Percentiles rank a stretch among this genome's conserved stretches.
Conservation (phyloP, 2,113 vertebrate genomes). For the Acanthisitta chloris region DNA sequence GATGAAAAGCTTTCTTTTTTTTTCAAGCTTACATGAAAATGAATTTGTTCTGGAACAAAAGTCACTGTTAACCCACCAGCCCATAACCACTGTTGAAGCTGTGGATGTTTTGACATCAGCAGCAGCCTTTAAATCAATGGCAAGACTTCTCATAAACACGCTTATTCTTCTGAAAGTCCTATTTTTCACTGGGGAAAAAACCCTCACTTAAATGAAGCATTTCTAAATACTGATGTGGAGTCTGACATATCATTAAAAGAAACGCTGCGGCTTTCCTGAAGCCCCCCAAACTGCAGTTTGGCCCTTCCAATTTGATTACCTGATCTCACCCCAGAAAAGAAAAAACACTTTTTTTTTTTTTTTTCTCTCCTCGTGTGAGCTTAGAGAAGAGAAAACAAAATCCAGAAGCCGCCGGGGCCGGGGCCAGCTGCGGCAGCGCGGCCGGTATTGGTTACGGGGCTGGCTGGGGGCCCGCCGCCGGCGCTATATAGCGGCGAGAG, state of each 20-base stretch:
- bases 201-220: neutral
- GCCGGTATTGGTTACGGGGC: constrained; percentile 10
- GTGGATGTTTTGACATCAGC: neutral
- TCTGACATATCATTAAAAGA: neutral
- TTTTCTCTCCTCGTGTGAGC: neutral
- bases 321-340: neutral
- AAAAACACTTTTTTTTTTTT: neutral
- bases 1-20: neutral
- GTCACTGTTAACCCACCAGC: neutral
- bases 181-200: neutral
- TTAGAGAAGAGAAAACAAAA: neutral
- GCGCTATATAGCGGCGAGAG: constrained; percentile 13
- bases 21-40: neutral
- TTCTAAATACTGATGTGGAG: neutral
- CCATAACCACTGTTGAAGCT: neutral
- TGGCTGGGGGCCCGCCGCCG: neutral
- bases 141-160: neutral
- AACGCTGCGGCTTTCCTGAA: neutral
- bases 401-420: neutral
- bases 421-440: neutral
- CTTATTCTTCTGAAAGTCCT: neutral
- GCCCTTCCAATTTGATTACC: neutral
- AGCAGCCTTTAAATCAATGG: neutral
- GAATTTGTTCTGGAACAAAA: neutral
- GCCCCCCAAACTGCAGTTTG: neutral